phyloP scores from a whole-genome alignment of 2,888 invertebrate species.

The Napeogenes sylphis region DNA sequence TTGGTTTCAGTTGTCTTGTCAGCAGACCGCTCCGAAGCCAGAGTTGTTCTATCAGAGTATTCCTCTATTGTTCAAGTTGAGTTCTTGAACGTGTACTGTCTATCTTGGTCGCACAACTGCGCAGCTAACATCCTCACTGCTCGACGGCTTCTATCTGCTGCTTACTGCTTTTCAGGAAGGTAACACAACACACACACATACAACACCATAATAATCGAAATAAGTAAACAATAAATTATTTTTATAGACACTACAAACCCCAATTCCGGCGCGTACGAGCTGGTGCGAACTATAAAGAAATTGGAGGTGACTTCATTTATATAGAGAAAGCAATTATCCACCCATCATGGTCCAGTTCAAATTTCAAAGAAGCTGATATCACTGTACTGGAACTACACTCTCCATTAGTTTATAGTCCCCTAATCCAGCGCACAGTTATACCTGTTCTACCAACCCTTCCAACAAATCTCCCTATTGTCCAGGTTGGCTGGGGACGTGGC shows the following conservation, averaged over 20 bases:
- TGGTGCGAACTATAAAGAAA: slow-evolving; percentile 42
- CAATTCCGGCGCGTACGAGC: slow-evolving; percentile 45
- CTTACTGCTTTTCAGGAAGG: slow-evolving; percentile 20
- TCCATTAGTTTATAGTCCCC: slow-evolving; percentile 32
- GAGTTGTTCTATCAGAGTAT: too few relatives aligned
- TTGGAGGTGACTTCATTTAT: slow-evolving; percentile 41
- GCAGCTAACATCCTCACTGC: slow-evolving; percentile 14
- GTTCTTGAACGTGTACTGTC: not conserved
- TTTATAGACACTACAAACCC: slow-evolving; percentile 36
- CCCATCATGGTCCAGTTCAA: slow-evolving; percentile 36
- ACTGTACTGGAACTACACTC: slow-evolving; percentile 34
- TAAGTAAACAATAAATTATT: not conserved
- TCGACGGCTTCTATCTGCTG: slow-evolving; percentile 13
- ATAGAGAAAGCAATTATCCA: slow-evolving; percentile 38
- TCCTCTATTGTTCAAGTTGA: slow-evolving; percentile 9
- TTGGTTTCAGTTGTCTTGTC: too few relatives aligned
- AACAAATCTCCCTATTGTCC: slow-evolving; percentile 36
- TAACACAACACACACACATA: slow-evolving; percentile 7
- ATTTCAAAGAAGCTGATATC: slow-evolving; percentile 41
- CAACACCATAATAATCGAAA: slow-evolving; percentile 14
- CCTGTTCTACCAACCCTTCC: slow-evolving; percentile 32
- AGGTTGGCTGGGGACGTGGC: slow-evolving; percentile 47
- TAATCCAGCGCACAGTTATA: slow-evolving; percentile 36
- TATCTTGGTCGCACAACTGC: slow-evolving; percentile 12
- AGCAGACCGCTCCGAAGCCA: too few relatives aligned